phyloP scores from a whole-genome alignment of 2,113 vertebrate genomes.

The Bettongia penicillata region DNA sequence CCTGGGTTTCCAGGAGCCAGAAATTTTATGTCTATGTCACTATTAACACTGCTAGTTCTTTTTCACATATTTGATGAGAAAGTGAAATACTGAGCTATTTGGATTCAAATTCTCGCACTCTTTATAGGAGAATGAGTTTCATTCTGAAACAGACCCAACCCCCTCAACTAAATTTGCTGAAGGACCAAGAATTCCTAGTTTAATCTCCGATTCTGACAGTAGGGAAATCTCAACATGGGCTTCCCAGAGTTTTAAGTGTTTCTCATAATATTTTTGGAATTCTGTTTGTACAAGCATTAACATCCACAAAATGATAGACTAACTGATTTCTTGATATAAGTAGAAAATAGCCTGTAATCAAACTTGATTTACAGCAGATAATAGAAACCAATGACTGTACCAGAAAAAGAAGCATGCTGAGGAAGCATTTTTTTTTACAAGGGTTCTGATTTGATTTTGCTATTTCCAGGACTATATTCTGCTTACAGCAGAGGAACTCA shows the following conservation, averaged over 20 bases:
- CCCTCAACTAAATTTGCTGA: not conserved
- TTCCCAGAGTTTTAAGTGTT: conserved; percentile 32
- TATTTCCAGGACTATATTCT: conserved; percentile 68
- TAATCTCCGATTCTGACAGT: not conserved
- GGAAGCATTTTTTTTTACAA: conserved; percentile 56
- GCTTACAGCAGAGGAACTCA: conserved; percentile 67
- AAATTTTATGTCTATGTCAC: not conserved
- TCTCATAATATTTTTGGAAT: conserved; percentile 40
- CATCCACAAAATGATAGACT: not conserved
- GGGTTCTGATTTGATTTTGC: conserved; percentile 64
- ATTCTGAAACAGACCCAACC: not conserved
- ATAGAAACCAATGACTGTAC: conserved; percentile 58
- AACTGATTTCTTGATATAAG: conserved; percentile 54
- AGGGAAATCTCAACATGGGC: not conserved
- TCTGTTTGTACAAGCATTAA: not conserved
- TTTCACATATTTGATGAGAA: not conserved
- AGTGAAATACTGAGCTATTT: not conserved
- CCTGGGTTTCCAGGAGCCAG: not conserved
- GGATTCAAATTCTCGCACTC: not conserved
- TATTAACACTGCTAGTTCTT: not conserved
- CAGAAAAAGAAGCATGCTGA: conserved; percentile 62
- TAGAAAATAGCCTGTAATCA: conserved; percentile 52
- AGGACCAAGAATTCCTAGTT: not conserved
- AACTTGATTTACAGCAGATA: conserved; percentile 65
- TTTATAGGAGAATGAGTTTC: not conserved